Evolutionary conservation across 1,140 invertebrate genomes (phyloP).

Genomic region (Drosophila equinoxialis): DNA sequence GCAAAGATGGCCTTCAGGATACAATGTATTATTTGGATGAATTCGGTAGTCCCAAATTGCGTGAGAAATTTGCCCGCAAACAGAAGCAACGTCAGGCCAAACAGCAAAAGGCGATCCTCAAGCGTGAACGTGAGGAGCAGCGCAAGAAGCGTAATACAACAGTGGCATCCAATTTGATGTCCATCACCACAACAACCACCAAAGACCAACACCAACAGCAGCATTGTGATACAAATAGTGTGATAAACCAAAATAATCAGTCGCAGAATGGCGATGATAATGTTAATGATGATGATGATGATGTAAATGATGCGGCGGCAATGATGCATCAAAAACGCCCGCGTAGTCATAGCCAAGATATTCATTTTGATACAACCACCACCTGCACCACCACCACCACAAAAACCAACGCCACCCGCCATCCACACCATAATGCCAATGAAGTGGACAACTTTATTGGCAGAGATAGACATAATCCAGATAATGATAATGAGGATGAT

Average conservation of each 20-base stretch:
- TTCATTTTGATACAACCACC: slow-evolving; percentile 43
- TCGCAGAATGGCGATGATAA: neutral
- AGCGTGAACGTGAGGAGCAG: slow-evolving; percentile 68
- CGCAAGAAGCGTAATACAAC: slow-evolving; percentile 76
- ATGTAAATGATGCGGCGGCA: slow-evolving; percentile 12
- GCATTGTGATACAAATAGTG: slow-evolving; percentile 52
- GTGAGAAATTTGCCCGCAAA: slow-evolving; percentile 78
- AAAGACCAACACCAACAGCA: slow-evolving; percentile 38
- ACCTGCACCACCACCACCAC: slow-evolving; percentile 2
- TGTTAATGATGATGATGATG: slow-evolving; percentile 36
- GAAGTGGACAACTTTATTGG: slow-evolving; percentile 11
- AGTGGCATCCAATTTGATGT: slow-evolving; percentile 68
- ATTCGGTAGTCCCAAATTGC: slow-evolving; percentile 79
- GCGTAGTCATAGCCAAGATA: slow-evolving; percentile 69
- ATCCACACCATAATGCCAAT: slow-evolving; percentile 24
- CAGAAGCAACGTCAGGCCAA: slow-evolving; percentile 70
- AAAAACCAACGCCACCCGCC: slow-evolving; percentile 37
- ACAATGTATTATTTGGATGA: slow-evolving; percentile 82
- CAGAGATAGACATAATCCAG: slow-evolving; percentile 16
- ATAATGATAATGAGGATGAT: slow-evolving; percentile 21
- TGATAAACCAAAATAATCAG: slow-evolving; percentile 20
- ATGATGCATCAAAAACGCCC: slow-evolving; percentile 47
- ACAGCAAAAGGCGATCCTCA: slow-evolving; percentile 62
- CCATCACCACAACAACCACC: slow-evolving; percentile 58
- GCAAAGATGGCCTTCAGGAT: slow-evolving; percentile 80